Percentiles rank a stretch among this genome's conserved stretches.
These are phyloP conservation scores for Halisarca cf. caerulea DNA, from an alignment of 37 sponge, comb jelly and placozoan species.

Conservation along the genomic window DNA sequence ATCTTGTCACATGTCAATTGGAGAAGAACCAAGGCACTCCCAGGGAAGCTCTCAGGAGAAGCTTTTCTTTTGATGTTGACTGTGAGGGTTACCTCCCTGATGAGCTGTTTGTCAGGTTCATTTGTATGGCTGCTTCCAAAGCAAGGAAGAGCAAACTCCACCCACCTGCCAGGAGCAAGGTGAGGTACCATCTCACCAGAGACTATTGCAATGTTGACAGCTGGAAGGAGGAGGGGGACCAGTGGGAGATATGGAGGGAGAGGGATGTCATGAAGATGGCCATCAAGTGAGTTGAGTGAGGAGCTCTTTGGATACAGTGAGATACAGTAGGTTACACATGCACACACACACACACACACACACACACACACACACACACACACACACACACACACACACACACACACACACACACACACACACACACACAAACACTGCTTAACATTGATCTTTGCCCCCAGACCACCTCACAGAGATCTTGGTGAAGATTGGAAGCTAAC, in stretches of 20 bases:
- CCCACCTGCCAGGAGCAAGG: neutral
- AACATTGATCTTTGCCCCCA: no score
- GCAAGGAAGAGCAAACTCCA: neutral
- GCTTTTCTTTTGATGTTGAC: constrained; percentile 44
- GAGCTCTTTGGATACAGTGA: no score
- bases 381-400: no score
- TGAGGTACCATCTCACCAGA: neutral
- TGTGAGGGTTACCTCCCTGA: constrained; percentile 53
- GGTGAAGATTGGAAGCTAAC: neutral
- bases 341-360: no score
- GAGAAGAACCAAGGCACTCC: neutral
- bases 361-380: no score
- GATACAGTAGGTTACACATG: no score
- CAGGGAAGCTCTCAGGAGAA: neutral
- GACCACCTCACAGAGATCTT: no score
- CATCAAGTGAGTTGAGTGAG: no score
- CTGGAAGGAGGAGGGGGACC: neutral
- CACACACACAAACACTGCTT: no score
- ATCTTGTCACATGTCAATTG: constrained; percentile 40
- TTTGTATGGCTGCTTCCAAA: constrained; percentile 23
- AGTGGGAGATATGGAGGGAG: neutral
- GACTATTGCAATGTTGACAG: neutral
- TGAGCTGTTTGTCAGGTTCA: constrained; percentile 44
- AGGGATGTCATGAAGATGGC: no score
- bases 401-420: no score